Base-by-base conservation (phyloP, 92 coral and sea anemone species). In the Paramuricea clavata region DNA sequence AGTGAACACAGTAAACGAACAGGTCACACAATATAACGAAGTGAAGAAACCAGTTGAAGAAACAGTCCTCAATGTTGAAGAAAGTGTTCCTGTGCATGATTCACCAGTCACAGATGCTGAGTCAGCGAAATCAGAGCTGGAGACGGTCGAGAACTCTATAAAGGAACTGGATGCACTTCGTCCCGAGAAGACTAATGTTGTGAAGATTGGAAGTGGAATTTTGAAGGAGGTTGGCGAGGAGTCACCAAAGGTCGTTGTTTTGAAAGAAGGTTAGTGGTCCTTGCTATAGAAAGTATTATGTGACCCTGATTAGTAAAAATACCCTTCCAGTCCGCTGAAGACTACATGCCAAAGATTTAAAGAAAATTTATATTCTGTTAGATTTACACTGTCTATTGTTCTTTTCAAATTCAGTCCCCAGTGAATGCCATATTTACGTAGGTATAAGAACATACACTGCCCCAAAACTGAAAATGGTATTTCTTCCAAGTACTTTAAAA, bases 31-130 rank as follows among this genome's bases (percentile, higher is more conserved):
- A 78, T 96, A 94, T 91, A 94, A 93, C 76, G 91, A 83, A 76
- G 97, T 95, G 26, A 82, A 93, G 88, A 87, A 96, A 49, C 99
- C 99, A 3, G 95, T 91, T 6, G 92, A 92, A 60, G 90, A 89
- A 56, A 91, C 92, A 28, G 85, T 93, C 67, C 88, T 82, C 26
- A 89, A 91, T 71, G 91, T 93, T 19, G 97, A 94, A 52, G 85
- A 86, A 25, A 93, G 70, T 74, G 88, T 94, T 34, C 98, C 95
- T 35, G 90, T 76, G 30, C 94, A 94, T 85, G 91, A 96, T 5
- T 73, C 87, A 32, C 87, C 92, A 36, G 99, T 97, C 31, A 61
- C 93, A 71, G 98, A 96, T 71, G 88, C 90, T 25, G 97, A 89
- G 79, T 88, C 90, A 80, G 98, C 97, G 49, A 93, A 90, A 81